phyloP scores from a whole-genome alignment of 1,140 invertebrate species.

The Schlechtendalia chinensis region DNA sequence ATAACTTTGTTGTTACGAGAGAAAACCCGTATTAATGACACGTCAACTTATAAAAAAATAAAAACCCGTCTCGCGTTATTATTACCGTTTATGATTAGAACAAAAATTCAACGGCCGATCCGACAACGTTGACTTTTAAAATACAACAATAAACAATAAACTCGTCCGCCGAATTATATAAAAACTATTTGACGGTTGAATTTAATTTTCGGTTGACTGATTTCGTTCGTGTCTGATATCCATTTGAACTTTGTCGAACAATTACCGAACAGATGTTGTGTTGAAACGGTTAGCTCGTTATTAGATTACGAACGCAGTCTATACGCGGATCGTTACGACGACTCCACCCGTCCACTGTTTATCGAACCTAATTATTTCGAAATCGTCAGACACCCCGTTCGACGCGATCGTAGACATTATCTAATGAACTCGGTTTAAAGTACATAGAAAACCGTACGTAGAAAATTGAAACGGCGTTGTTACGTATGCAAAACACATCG shows the following conservation, averaged over 20 bases:
- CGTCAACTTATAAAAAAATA: no score
- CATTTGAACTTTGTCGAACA: neutral
- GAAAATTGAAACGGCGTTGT: no score
- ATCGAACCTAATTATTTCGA: neutral
- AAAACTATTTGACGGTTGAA: neutral
- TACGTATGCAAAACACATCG: no score
- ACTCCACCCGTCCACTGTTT: neutral
- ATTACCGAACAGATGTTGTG: neutral
- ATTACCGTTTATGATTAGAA: no score
- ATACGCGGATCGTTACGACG: neutral
- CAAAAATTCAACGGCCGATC: no score
- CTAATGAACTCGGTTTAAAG: neutral
- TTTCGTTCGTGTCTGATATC: neutral
- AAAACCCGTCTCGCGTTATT: no score
- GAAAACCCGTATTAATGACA: no score
- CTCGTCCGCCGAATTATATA: no score
- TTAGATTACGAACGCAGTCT: neutral
- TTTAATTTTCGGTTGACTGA: neutral
- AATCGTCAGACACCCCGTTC: neutral
- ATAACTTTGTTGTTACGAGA: no score
- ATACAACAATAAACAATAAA: no score
- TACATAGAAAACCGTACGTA: no score
- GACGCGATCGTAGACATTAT: neutral
- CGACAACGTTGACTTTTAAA: no score
- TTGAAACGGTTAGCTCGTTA: neutral